Conservation (phyloP, 2,888 invertebrate species). For the Rosalia funebris region DNA sequence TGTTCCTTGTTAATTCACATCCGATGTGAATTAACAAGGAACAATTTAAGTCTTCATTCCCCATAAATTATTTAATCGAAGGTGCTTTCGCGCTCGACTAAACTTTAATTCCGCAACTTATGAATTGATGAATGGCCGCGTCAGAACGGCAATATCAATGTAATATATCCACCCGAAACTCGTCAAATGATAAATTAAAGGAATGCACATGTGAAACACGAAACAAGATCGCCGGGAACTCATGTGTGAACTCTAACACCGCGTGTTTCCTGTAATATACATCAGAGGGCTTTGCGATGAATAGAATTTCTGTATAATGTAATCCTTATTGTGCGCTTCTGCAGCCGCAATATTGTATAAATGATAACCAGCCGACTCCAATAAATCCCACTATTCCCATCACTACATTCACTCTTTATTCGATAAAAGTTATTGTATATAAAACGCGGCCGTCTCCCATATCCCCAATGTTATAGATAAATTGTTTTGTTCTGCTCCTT, state of each 20-base stretch:
- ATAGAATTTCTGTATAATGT: constrained; percentile 35
- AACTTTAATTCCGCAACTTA: too few relatives aligned
- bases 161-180: constrained; percentile 1
- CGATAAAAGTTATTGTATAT: constrained; percentile 22
- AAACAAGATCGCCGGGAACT: constrained; percentile 34
- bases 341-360: constrained; percentile 32
- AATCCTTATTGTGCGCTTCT: constrained; percentile 40
- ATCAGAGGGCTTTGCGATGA: constrained; percentile 35
- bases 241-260: constrained; percentile 40
- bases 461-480: constrained; percentile 11
- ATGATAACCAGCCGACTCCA: constrained; percentile 27
- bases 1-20: too few relatives aligned
- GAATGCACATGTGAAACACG: constrained; percentile 27
- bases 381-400: constrained; percentile 28
- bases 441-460: not conserved
- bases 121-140: too few relatives aligned
- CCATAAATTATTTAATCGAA: too few relatives aligned
- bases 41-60: too few relatives aligned
- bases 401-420: constrained; percentile 18
- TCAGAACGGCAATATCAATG: not conserved
- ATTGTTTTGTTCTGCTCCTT: constrained; percentile 21
- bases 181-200: constrained; percentile 23
- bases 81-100: too few relatives aligned
- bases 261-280: constrained; percentile 39
- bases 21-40: too few relatives aligned